Evolutionary conservation across 2,888 invertebrate species (phyloP).

Genomic region (Diloba caeruleocephala): DNA sequence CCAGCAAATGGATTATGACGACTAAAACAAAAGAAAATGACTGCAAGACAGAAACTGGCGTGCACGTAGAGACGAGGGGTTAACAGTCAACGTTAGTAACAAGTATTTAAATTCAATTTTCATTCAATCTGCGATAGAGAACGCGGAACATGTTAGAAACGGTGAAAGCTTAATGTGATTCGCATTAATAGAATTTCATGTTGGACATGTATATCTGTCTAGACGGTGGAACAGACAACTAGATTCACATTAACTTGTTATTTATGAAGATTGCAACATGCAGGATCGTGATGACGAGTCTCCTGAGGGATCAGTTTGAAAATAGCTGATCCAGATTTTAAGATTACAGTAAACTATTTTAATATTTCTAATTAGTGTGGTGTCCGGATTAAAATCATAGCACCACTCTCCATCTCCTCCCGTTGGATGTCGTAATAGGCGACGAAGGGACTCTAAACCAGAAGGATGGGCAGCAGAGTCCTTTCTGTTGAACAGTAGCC

Average conservation of each 20-base stretch:
- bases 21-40: constrained; percentile 44
- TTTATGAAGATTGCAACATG: constrained; percentile 56
- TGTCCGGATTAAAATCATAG: too few relatives aligned
- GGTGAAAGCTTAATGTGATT: constrained; percentile 76
- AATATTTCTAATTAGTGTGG: too few relatives aligned
- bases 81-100: constrained; percentile 49
- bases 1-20: constrained; percentile 14
- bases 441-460: too few relatives aligned
- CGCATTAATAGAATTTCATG: constrained; percentile 78
- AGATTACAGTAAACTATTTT: neutral
- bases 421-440: too few relatives aligned
- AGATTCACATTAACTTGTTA: constrained; percentile 54
- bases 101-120: constrained; percentile 66
- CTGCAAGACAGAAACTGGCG: constrained; percentile 47
- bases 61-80: constrained; percentile 37
- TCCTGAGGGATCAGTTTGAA: constrained; percentile 27
- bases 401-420: too few relatives aligned
- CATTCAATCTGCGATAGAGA: constrained; percentile 63
- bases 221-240: constrained; percentile 50
- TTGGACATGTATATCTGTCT: constrained; percentile 61
- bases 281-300: constrained; percentile 50
- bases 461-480: too few relatives aligned
- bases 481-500: too few relatives aligned
- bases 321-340: constrained; percentile 7
- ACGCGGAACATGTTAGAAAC: constrained; percentile 67